These are phyloP conservation scores for Erpetoichthys calabaricus DNA, from an alignment of 2,797 vertebrate genomes.

Conservation along the genomic window DNA sequence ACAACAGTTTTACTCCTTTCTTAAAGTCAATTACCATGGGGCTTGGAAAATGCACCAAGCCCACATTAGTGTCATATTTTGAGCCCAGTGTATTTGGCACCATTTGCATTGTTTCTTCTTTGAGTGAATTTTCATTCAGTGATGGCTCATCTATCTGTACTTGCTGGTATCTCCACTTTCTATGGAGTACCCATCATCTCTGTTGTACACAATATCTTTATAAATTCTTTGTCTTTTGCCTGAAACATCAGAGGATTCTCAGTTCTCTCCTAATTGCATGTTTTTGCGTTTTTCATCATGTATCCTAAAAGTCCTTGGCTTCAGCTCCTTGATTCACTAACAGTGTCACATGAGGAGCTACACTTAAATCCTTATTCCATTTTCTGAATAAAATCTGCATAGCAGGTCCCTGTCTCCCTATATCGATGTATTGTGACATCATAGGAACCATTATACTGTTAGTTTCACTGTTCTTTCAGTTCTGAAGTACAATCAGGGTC, in stretches of 20 bases:
- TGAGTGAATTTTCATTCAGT: background rate
- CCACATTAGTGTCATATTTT: slow-evolving; percentile 6
- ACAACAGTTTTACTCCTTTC: background rate
- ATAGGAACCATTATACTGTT: background rate
- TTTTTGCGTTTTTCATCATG: background rate
- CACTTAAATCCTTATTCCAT: background rate
- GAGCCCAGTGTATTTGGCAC: background rate
- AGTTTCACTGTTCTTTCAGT: background rate
- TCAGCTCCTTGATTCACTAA: background rate
- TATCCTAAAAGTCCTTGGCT: background rate
- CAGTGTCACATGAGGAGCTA: background rate
- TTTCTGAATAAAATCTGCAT: background rate
- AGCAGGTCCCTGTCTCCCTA: background rate
- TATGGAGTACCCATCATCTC: background rate
- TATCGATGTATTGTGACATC: background rate
- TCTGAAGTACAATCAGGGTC: background rate
- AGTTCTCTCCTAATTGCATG: background rate
- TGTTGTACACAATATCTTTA: background rate
- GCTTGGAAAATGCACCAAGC: slow-evolving; percentile 5
- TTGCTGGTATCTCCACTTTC: background rate
- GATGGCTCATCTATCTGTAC: background rate
- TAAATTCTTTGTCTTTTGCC: background rate
- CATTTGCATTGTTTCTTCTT: slow-evolving; percentile 12
- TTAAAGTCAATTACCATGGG: background rate
- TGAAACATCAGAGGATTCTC: background rate